Base-by-base conservation (phyloP, 1,140 invertebrate species). In the Manduca sexta region DNA sequence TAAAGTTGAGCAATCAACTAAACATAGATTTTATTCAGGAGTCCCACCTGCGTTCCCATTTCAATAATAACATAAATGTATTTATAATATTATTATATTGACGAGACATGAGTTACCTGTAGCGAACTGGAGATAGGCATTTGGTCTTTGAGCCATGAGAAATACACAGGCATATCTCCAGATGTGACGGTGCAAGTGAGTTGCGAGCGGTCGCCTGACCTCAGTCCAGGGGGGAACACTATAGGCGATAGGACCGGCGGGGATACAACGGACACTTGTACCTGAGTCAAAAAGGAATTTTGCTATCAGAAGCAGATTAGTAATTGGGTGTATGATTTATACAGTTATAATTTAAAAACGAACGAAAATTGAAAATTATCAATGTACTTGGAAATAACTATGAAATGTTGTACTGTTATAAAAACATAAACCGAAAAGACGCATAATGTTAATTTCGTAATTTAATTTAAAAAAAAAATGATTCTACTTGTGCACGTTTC, bases 121-220 rank as follows among this genome's bases (percentile, higher is more conserved):
- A 82, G 56, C 4, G 69, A 64, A 46, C 75, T 83, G 13, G 82
- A 80, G 14, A 85, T 78, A 0, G 79, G 79, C 67, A 80, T 76
- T 26, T 75, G 69, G 69, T 95, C 93, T 68, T 95, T 95, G 6
- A 92, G 88, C 95, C 95, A 96, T 0, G 89, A 89, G 64, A 96
- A 93, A 60, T 91, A 90, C 13, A 96, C 92, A 0, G 94, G 94
- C 62, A 94, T 90, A 82, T 96, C 94, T 1, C 95, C 95, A 35
- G 93, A 93, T 30, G 92, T 94, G 8, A 96, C 92, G 15, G 91
- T 93, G 76, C 95, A 97, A 0, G 94, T 92, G 4, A 95, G 88
- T 59, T 94, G 93, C 1, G 93, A 91, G 37, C 94, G 84, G 68
- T 93, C 93, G 1, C 93, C 94, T 75, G 95, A 91, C 66, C 92